These are phyloP conservation scores for Linurgus olivaceus DNA, from an alignment of 2,797 vertebrate species.

Conservation along the genomic window DNA sequence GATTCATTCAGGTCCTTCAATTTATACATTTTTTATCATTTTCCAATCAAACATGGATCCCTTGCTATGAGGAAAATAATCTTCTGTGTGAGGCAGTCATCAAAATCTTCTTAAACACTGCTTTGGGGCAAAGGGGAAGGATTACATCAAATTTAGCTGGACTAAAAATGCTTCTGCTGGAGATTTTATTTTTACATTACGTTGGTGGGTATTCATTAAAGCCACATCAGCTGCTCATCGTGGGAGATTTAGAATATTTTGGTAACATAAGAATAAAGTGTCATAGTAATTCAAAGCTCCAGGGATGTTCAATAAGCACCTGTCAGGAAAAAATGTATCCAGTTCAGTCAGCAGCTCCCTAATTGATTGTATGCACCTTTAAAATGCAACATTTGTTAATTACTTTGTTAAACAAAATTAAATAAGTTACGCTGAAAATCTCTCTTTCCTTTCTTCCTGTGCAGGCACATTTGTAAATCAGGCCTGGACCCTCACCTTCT, in stretches of 20 bases:
- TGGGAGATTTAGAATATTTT: constrained; percentile 45
- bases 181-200: constrained; percentile 53
- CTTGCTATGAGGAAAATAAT: neutral
- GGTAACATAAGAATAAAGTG: neutral
- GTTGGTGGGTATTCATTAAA: constrained; percentile 47
- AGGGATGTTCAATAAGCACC: neutral
- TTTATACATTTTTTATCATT: neutral
- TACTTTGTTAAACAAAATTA: neutral
- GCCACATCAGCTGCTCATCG: constrained; percentile 45
- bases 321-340: constrained; percentile 13
- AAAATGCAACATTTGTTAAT: neutral
- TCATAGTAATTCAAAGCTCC: constrained; percentile 20
- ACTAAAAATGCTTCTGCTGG: constrained; percentile 25
- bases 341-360: neutral
- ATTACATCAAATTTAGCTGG: neutral
- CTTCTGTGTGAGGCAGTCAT: neutral
- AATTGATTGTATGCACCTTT: neutral
- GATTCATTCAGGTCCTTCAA: neutral
- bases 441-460: neutral
- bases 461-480: neutral
- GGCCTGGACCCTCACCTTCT: constrained; percentile 11
- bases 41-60: neutral
- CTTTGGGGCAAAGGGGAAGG: neutral
- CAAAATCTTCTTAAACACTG: neutral
- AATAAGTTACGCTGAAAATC: neutral